Percentiles rank a stretch among this genome's conserved stretches.
phyloP scores from a whole-genome alignment of 2,888 invertebrate genomes.

The Lathronympha strigana region DNA sequence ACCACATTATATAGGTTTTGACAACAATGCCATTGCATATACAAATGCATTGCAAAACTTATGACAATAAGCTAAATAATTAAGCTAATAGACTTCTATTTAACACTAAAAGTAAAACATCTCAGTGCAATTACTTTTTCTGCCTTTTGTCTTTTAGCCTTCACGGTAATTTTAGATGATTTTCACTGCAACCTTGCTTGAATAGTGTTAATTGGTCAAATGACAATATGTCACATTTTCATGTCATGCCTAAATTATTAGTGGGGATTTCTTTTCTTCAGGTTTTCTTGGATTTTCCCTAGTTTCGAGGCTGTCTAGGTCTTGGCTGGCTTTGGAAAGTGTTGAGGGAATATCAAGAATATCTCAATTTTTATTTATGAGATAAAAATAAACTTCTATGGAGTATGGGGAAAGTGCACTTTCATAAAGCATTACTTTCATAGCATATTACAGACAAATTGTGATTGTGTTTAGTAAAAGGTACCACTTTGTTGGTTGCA shows the following conservation, averaged over 20 bases:
- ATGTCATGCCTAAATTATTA: not conserved
- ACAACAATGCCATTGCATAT: constrained; percentile 19
- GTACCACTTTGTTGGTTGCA: too few relatives aligned
- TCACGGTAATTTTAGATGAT: constrained; percentile 18
- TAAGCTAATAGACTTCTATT: not conserved
- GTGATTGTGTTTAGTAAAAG: too few relatives aligned
- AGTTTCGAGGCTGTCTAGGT: too few relatives aligned
- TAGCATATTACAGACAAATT: too few relatives aligned
- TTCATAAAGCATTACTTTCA: too few relatives aligned
- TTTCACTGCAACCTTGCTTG: constrained; percentile 9
- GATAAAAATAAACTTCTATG: too few relatives aligned
- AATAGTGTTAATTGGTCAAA: constrained; percentile 26
- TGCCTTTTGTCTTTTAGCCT: constrained; percentile 7
- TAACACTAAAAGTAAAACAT: constrained; percentile 1
- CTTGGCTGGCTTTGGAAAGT: too few relatives aligned
- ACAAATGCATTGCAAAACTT: not conserved
- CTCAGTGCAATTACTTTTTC: constrained; percentile 9
- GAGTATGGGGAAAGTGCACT: too few relatives aligned
- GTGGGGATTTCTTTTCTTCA: too few relatives aligned
- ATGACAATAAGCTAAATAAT: constrained; percentile 2
- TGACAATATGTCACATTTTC: not conserved
- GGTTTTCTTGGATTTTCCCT: too few relatives aligned
- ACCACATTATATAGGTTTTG: constrained; percentile 10
- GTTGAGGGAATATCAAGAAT: too few relatives aligned
- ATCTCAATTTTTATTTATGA: too few relatives aligned